Base-by-base conservation (phyloP, 2,797 vertebrate genomes). In the Trematomus bernacchii region DNA sequence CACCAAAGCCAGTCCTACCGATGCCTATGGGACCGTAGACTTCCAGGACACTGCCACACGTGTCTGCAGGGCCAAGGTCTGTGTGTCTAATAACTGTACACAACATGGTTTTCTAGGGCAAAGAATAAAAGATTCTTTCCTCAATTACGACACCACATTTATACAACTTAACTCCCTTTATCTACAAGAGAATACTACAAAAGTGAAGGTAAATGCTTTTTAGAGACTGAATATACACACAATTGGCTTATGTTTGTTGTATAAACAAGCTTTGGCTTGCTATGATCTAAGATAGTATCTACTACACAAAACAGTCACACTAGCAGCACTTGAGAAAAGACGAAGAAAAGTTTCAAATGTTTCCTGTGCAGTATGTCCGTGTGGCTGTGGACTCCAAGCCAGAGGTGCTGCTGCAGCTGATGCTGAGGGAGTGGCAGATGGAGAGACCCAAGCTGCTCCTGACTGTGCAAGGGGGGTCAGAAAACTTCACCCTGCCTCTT, bases 361-460 rank as follows among this genome's bases (percentile, higher is more conserved):
- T 66, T 82, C 46, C 79, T 62, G 91, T 79, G 3, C 91, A 99
- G 98, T 99, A 97, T 82, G 94, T 98, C 19, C 96, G 98, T 76
- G 91, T 97, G 61, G 97, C 97, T 42, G 97, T 96, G 30, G 97
- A 99, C 66, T 95, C 97, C 21, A 96, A 84, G 75, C 66, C 95
- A 57, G 97, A 99, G 71, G 93, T 93, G 15, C 80, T 99, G 19
- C 89, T 98, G 72, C 96, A 97, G 37, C 90, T 99, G 82, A 98
- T 99, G 97, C 80, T 97, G 84, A 95, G 90, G 83, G 97, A 99
- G 88, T 99, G 98, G 98, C 97, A 98, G 87, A 97, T 99, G 96
- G 97, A 98, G 51, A 91, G 96, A 80, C 98, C 98, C 58, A 99
- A 98, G 85, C 91, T 99, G 9, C 94, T 99, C 14, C 95, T 99